phyloP scores from a whole-genome alignment of 2,888 invertebrate genomes.

The Crossocerus cetratus region DNA sequence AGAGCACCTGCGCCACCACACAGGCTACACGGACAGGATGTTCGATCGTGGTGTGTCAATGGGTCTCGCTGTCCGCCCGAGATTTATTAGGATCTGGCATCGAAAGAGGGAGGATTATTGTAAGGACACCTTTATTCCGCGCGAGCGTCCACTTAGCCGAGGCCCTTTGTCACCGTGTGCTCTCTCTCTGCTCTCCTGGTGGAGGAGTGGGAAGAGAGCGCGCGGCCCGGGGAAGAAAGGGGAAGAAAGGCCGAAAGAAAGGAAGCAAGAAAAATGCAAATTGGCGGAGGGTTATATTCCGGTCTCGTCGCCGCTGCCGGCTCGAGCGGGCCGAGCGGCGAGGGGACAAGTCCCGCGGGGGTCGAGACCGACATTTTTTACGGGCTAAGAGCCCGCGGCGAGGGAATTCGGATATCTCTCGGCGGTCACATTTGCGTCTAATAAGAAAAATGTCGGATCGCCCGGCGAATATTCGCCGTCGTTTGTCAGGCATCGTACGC shows the following conservation, averaged over 20 bases:
- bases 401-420: slow-evolving; percentile 20
- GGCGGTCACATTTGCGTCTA: slow-evolving; percentile 33
- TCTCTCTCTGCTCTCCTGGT: background rate
- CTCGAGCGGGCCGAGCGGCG: background rate
- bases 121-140: slow-evolving; percentile 46
- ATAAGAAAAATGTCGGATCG: slow-evolving; percentile 42
- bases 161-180: slow-evolving; percentile 44
- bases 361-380: slow-evolving; percentile 45
- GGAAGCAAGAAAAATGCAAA: slow-evolving; percentile 45
- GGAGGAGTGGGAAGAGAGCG: background rate
- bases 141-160: slow-evolving; percentile 47
- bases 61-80: slow-evolving; percentile 41
- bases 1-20: background rate
- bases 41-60: slow-evolving; percentile 45
- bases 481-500: slow-evolving; percentile 27
- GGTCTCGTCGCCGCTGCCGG: slow-evolving; percentile 21
- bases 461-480: slow-evolving; percentile 2
- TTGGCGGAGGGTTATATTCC: slow-evolving; percentile 34
- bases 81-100: slow-evolving; percentile 49
- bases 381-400: slow-evolving; percentile 14
- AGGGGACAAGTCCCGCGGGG: slow-evolving; percentile 39
- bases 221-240: slow-evolving; percentile 5
- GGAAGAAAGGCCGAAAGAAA: slow-evolving; percentile 17
- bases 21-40: slow-evolving; percentile 7
- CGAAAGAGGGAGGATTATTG: slow-evolving; percentile 46